Evolutionary conservation across 2,888 invertebrate genomes (phyloP).

Genomic region (Eurois occulta): DNA sequence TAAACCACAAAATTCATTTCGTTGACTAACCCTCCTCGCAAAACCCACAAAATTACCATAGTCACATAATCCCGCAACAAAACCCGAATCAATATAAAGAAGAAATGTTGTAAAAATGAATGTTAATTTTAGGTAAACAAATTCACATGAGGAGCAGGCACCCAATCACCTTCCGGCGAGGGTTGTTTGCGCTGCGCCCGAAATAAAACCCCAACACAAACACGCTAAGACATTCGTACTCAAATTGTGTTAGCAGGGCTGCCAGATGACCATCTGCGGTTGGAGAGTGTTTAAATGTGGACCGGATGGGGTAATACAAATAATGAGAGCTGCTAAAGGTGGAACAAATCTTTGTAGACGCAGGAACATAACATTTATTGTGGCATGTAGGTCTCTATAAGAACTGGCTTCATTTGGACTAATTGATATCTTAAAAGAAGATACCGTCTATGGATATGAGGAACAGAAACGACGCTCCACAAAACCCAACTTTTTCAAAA

Average conservation of each 20-base stretch:
- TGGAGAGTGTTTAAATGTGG: constrained; percentile 49
- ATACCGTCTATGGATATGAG: not conserved
- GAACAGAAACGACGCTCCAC: not conserved
- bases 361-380: not conserved
- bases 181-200: constrained; percentile 59
- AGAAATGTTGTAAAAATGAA: constrained; percentile 55
- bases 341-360: not conserved
- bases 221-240: constrained; percentile 54
- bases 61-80: constrained; percentile 16
- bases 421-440: not conserved
- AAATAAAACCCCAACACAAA: constrained; percentile 63
- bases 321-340: constrained; percentile 35
- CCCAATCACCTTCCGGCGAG: constrained; percentile 62
- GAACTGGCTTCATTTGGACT: not conserved
- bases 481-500: not conserved
- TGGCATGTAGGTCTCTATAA: not conserved
- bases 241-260: constrained; percentile 64
- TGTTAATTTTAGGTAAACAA: constrained; percentile 59
- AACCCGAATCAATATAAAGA: constrained; percentile 47
- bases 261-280: constrained; percentile 61
- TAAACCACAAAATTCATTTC: not conserved
- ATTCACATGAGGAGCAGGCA: constrained; percentile 55
- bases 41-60: constrained; percentile 41
- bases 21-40: constrained; percentile 15
- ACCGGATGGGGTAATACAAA: constrained; percentile 60